Evolutionary conservation across 2,797 vertebrate genomes (phyloP).

Genomic region (Gephyroberyx darwinii): DNA sequence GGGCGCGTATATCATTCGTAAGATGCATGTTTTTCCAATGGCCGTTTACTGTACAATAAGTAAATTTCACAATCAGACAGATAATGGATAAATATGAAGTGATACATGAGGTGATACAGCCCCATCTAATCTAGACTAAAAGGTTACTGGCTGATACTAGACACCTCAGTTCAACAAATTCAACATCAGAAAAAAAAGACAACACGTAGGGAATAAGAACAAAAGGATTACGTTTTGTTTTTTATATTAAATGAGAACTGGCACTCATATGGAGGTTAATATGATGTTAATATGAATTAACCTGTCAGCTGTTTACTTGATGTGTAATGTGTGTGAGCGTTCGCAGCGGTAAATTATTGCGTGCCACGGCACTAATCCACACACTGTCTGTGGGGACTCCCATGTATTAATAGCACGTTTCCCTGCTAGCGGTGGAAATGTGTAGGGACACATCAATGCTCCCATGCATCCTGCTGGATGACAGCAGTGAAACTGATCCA

Average conservation of each 20-base stretch:
- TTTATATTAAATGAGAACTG: too few species aligned
- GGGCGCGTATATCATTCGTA: neutral
- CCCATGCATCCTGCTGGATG: conserved; percentile 56
- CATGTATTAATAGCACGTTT: conserved; percentile 45
- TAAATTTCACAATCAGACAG: too few species aligned
- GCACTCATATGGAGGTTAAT: neutral
- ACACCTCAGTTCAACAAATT: neutral
- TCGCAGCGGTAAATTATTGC: conserved; percentile 23
- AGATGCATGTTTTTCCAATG: neutral
- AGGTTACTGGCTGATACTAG: too few species aligned
- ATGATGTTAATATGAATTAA: neutral
- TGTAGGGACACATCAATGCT: conserved; percentile 55
- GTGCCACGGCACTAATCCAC: conserved; percentile 45
- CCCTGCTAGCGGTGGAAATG: conserved; percentile 44
- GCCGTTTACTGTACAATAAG: neutral
- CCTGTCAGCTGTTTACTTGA: neutral
- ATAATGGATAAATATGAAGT: neutral
- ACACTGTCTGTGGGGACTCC: conserved; percentile 37
- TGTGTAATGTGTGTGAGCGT: conserved; percentile 7
- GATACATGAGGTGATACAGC: neutral
- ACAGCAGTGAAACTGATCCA: conserved; percentile 75
- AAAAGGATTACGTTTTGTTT: neutral
- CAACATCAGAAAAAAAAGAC: neutral
- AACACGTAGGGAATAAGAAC: too few species aligned
- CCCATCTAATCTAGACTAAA: neutral